These are phyloP conservation scores for Pantherophis vulpinus DNA, from an alignment of 2,797 vertebrate species.

Conservation along the genomic window DNA sequence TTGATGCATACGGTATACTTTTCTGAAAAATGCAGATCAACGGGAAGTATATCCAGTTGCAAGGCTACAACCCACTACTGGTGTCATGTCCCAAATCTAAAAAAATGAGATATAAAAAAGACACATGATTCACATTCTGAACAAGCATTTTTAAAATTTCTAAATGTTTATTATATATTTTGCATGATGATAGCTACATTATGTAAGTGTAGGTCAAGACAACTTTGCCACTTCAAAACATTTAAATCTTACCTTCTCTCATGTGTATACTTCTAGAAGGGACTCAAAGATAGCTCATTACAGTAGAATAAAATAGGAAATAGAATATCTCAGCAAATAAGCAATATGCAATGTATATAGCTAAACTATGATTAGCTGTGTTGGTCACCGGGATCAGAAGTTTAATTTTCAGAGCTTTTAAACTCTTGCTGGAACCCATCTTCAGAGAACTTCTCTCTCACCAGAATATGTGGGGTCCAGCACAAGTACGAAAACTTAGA, in stretches of 20 bases:
- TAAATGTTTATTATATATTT: not conserved
- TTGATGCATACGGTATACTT: constrained; percentile 55
- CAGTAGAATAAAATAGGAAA: not conserved
- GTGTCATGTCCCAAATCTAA: constrained; percentile 97
- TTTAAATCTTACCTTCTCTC: not conserved
- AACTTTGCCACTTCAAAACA: not conserved
- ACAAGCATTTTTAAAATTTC: not conserved
- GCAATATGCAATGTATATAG: not conserved
- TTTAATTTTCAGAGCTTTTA: not conserved
- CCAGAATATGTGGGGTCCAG: not conserved
- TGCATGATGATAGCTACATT: not conserved
- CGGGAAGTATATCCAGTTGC: constrained; percentile 88
- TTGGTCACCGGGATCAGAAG: not conserved
- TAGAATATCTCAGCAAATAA: not conserved
- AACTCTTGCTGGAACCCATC: not conserved
- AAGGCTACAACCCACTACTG: constrained; percentile 92
- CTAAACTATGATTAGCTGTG: not conserved
- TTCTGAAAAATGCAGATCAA: constrained; percentile 70
- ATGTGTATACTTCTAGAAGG: not conserved
- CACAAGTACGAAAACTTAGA: not conserved
- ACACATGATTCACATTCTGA: not conserved
- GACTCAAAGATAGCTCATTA: no score
- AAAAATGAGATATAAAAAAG: constrained; percentile 37
- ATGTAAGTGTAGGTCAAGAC: not conserved
- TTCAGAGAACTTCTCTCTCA: not conserved